phyloP scores from a whole-genome alignment of 2,888 invertebrate species.

The Chrysolina haemoptera region DNA sequence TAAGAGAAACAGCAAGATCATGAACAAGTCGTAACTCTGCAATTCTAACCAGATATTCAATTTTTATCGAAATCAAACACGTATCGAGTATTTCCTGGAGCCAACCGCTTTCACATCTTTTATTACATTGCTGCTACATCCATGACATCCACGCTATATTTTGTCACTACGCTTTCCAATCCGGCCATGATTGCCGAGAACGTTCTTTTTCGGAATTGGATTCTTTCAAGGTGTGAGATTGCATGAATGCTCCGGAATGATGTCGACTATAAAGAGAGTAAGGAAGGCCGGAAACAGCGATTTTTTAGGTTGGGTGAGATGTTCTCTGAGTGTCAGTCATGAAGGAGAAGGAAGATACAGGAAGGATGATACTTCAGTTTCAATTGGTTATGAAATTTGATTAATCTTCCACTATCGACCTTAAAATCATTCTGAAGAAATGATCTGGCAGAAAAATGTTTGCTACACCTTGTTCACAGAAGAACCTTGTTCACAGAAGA shows the following conservation, averaged over 20 bases:
- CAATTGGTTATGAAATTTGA: too few species aligned
- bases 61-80: neutral
- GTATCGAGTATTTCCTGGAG: neutral
- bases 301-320: neutral
- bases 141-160: neutral
- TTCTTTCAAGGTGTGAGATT: neutral
- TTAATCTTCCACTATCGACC: too few species aligned
- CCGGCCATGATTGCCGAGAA: neutral
- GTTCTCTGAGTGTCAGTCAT: neutral
- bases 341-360: neutral
- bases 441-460: too few species aligned
- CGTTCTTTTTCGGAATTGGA: neutral
- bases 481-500: too few species aligned
- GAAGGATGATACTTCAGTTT: too few species aligned
- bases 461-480: too few species aligned
- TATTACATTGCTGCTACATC: neutral
- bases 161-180: neutral
- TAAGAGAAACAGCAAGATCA: neutral
- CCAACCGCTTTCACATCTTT: neutral
- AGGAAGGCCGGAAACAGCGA: neutral
- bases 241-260: neutral
- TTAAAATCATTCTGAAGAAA: too few species aligned
- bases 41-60: neutral
- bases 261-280: neutral
- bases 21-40: neutral